Percentiles rank a stretch among this genome's conserved stretches.
These are phyloP conservation scores for Drepana arcuata DNA, from an alignment of 1,140 invertebrate species.

Conservation along the genomic window DNA sequence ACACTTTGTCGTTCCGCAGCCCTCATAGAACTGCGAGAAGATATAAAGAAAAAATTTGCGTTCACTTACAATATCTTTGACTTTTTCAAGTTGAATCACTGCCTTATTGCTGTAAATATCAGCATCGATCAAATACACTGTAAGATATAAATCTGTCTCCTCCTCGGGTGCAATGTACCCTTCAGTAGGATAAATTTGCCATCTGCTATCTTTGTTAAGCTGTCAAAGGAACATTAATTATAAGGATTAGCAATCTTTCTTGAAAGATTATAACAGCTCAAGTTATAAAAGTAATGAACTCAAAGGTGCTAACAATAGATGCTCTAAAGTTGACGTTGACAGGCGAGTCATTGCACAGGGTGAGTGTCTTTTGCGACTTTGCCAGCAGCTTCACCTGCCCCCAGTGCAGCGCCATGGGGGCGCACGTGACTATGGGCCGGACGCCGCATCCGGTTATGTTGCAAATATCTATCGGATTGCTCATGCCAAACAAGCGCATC, in stretches of 20 bases:
- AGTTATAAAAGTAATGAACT: too few relatives aligned
- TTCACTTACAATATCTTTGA: constrained; percentile 56
- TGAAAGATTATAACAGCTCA: too few relatives aligned
- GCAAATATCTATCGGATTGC: constrained; percentile 45
- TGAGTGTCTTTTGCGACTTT: constrained; percentile 35
- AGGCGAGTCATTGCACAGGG: constrained; percentile 53
- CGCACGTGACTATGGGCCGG: constrained; percentile 52
- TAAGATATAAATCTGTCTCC: constrained; percentile 38
- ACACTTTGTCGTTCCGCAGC: too few relatives aligned
- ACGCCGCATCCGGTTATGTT: constrained; percentile 44
- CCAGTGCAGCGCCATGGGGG: constrained; percentile 46
- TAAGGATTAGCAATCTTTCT: too few relatives aligned
- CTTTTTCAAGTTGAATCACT: constrained; percentile 54
- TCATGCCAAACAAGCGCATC: constrained; percentile 42
- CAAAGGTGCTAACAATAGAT: constrained; percentile 28
- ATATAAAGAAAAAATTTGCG: neutral
- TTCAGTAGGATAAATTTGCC: constrained; percentile 46
- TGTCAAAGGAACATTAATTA: too few relatives aligned
- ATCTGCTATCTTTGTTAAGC: constrained; percentile 48
- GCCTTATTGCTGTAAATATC: constrained; percentile 51
- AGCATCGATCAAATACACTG: constrained; percentile 45
- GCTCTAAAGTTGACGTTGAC: constrained; percentile 43
- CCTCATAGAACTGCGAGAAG: neutral
- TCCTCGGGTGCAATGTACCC: constrained; percentile 42
- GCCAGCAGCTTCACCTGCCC: constrained; percentile 49